Conservation (phyloP, 2,797 vertebrate species). For the Streptopelia turtur region DNA sequence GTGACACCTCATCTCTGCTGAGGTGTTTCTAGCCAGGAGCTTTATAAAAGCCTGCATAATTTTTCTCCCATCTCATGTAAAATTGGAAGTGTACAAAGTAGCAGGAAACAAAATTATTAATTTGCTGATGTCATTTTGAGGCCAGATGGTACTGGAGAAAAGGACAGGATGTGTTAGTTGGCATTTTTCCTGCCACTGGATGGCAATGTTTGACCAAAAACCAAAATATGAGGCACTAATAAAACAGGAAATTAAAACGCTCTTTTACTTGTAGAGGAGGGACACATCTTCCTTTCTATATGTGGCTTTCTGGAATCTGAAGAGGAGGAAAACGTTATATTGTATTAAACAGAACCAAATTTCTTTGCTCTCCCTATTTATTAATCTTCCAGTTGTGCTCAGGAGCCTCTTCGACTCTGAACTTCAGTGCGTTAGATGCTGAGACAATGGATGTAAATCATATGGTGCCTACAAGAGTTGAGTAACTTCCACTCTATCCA, state of each 20-base stretch:
- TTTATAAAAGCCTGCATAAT: background rate
- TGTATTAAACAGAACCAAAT: background rate
- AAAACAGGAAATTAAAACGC: background rate
- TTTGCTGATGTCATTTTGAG: background rate
- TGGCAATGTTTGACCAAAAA: conserved; percentile 47
- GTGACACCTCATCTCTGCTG: background rate
- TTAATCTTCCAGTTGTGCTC: background rate
- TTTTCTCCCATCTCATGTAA: background rate
- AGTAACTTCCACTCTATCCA: background rate
- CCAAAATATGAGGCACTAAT: background rate
- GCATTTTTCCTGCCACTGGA: conserved; percentile 29
- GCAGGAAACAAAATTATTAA: background rate
- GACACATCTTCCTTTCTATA: background rate
- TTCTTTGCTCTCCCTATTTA: background rate
- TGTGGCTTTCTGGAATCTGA: background rate
- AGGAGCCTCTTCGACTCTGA: background rate
- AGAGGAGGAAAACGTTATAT: background rate
- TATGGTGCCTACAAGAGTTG: background rate
- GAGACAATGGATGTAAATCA: rapidly evolving
- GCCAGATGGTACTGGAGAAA: background rate
- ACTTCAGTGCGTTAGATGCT: background rate
- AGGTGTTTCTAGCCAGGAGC: background rate
- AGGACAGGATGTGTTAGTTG: background rate
- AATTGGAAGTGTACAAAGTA: background rate
- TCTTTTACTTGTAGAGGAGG: background rate